Base-by-base conservation (phyloP, 2,797 vertebrate genomes). In the Acanthis flammea region DNA sequence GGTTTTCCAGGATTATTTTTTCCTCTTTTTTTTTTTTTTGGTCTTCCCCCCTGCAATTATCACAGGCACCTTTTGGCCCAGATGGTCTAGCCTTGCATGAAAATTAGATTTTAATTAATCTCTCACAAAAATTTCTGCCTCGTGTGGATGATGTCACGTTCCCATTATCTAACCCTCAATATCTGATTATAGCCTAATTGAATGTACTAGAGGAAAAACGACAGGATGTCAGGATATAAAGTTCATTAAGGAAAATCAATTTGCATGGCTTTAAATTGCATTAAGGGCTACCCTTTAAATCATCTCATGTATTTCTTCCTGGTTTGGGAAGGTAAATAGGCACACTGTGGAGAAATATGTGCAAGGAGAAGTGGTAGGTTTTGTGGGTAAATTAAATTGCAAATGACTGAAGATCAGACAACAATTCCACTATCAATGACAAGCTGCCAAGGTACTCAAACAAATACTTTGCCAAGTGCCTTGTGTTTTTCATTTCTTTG, bases 211-310 rank as follows among this genome's bases (percentile, higher is more conserved):
- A 93, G 84, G 45, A 95, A 88, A 92, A 91, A 78, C 41, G 79
- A 79, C 75, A 84, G 94, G 94, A 86, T 93, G 97, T 96, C 92
- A 95, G 92, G 92, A 94, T 94, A 94, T 94, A 97, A 97, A 94
- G 94, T 97, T 96, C 93, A 90, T 96, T 95, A 97, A 86, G 77
- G 83, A 97, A 96, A 97, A 97, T 96, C 95, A 95, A 88, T 94
- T 92, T 95, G 88, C 91, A 92, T 96, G 92, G 45, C 65, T 95
- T 96, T 96, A 92, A 96, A 95, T 87, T 96, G 81, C 86, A 78
- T 97, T 96, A 96, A 92, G n/a, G 89, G 39, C 94, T 95, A 94
- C 91, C 53, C 81, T 97, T 97, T 92, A 91, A 83, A 95, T 78
- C 88, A 92, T 91, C 75, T 90, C 92, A 94, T 93, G 51, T 45